A percentile compares a stretch with the other conserved stretches of the same genome.
phyloP scores from a whole-genome alignment of 2,888 invertebrate species.

The Ferdinandea cuprea region DNA sequence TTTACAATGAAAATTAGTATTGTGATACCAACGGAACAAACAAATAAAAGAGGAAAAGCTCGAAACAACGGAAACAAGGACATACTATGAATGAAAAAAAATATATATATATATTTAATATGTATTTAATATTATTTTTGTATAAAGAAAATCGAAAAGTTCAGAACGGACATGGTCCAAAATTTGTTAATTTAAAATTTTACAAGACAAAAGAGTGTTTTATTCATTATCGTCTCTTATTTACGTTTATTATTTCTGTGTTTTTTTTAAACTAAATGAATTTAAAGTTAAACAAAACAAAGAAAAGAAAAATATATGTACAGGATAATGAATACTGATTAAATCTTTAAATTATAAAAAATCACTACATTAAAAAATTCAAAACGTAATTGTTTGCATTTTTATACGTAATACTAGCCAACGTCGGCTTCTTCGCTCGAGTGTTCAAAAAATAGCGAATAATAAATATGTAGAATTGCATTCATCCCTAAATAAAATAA shows the following conservation, averaged over 20 bases:
- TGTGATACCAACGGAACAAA: constrained; percentile 51
- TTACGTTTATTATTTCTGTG: constrained; percentile 7
- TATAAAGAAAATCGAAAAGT: constrained; percentile 23
- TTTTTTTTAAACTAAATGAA: constrained; percentile 22
- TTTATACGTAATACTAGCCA: not conserved
- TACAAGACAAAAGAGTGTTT: constrained; percentile 7
- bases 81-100: constrained; percentile 24
- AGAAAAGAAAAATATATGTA: constrained; percentile 45
- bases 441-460: no score
- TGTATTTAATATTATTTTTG: constrained; percentile 50
- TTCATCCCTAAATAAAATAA: no score
- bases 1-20: constrained; percentile 52
- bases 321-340: constrained; percentile 56
- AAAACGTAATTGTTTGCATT: constrained; percentile 3
- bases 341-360: constrained; percentile 30
- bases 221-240: constrained; percentile 27
- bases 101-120: no score
- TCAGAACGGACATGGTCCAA: constrained; percentile 42
- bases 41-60: constrained; percentile 14
- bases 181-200: constrained; percentile 9
- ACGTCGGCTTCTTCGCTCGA: no score
- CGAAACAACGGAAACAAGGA: constrained; percentile 20
- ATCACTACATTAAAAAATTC: constrained; percentile 47
- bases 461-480: no score
- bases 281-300: constrained; percentile 9